Conservation (phyloP, 2,888 invertebrate genomes). For the Drosophila melanosoma region DNA sequence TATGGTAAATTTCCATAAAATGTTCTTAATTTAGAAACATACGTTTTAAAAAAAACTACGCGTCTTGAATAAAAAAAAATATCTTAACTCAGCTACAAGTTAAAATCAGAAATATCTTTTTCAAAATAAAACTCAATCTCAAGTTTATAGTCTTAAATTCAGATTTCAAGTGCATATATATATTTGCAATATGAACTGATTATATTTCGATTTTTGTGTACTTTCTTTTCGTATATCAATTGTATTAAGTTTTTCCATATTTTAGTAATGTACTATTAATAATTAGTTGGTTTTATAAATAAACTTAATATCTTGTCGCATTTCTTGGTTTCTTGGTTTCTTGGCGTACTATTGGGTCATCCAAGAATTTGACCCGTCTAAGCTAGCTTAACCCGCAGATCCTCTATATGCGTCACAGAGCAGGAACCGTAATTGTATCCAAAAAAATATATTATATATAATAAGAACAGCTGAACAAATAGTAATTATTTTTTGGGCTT, state of each 20-base stretch:
- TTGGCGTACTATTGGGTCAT: neutral
- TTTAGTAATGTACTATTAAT: conserved; percentile 11
- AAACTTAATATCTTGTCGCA: neutral
- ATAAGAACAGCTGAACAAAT: conserved; percentile 16
- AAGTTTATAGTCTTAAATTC: neutral
- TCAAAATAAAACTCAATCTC: neutral
- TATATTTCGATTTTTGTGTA: conserved; percentile 25
- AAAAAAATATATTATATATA: conserved; percentile 58
- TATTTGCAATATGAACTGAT: conserved; percentile 8
- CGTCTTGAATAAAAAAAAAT: too few species aligned
- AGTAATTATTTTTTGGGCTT: conserved; percentile 19
- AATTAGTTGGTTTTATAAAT: neutral
- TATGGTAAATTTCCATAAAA: neutral
- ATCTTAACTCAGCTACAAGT: neutral
- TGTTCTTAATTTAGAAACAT: too few species aligned
- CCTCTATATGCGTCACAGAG: conserved; percentile 52
- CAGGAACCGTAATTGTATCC: conserved; percentile 28
- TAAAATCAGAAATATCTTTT: neutral
- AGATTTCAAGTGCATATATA: conserved; percentile 8
- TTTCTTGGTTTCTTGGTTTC: too few species aligned
- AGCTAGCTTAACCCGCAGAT: conserved; percentile 21
- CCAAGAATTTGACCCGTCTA: conserved; percentile 1
- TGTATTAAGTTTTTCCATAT: conserved; percentile 15
- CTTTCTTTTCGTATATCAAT: conserved; percentile 20
- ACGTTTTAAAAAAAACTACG: too few species aligned